Evolutionary conservation across 2,888 invertebrate genomes (phyloP), one percentile per base, ranked within the genome.

Genomic region (Gymnosoma rotundatum): DNA sequence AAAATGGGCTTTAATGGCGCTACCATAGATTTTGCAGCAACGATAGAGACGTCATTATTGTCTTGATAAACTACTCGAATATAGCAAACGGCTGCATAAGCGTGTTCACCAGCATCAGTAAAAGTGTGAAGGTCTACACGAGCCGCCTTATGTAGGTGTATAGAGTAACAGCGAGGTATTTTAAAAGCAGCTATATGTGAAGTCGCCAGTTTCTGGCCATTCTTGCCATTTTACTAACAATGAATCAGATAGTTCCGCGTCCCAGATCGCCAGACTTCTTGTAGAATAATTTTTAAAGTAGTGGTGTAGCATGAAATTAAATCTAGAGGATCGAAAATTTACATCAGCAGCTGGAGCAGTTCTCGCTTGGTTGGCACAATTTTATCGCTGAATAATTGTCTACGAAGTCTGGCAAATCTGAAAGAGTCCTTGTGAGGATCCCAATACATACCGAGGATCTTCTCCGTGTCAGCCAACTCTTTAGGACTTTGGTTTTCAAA

Each of bases 221-320:
- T 60, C 56, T 6, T 61, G 42, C 80, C 80, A 80, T 16, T 83
- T 76, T 0, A 10, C n/a, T 20, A 18, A 20, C 9, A 85, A 16
- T 0, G n/a, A 8, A 10, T 56, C 61, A 38, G 10, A 2, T 12
- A 81, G 54, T 21, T 67, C 56, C 9, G 16, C 32, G 32, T 83
- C 86, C 86, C 73, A 25, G 78, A 67, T 16, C 86, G 78, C 81
- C 86, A 83, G 20, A 85, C 66, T 52, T 85, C 70, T 74, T 86
- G 85, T 0, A 84, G 60, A 32, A 86, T 25, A 18, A 86, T 83
- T 76, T 86, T 86, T 14, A 87, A 45, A 0, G 61, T 32, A 8
- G 70, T 81, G 0, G 87, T 87, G 63, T 81, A 84, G 48, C 64
- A 81, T 42, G 81, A 81, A 10, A 86, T 25, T 20, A 87, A 78